Evolutionary conservation across 2,797 vertebrate species (phyloP), one percentile per base, ranked within the genome.

Genomic region (Acanthornis magna): DNA sequence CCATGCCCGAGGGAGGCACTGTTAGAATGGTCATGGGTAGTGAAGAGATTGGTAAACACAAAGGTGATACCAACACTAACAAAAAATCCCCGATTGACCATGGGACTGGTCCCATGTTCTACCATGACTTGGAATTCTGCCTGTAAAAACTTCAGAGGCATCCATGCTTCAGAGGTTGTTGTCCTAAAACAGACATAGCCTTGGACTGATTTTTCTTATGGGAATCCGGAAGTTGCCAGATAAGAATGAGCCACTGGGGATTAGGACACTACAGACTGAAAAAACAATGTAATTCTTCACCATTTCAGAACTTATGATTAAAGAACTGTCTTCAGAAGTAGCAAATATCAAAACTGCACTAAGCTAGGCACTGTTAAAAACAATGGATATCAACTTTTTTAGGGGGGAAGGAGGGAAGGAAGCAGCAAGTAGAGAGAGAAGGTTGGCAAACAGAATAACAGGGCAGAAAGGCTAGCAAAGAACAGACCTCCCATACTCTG

Each of bases 151-250:
- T 73, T 73, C 58, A 85, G 60, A 51, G 57, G 79, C 55, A 91
- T 75, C 73, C 79, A 40, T 2, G 34, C 34, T 43, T 45, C 85
- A 81, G 79, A 75, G 79, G 70, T 36, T 74, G 75, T 29, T 83
- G 89, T 45, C 89, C 89, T 54, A 54, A 63, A 55, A 5, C 76
- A 67, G 42, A 91, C 60, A 53, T 12, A 32, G 18, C 45, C 66
- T 65, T 30, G 34, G 32, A 63, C 2, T 14, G 66, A 67, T n/a
- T 78, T 92, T 93, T 93, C 91, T 62, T 88, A 47, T 73, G 92
- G 66, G 91, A 95, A 93, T 92, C 88, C 91, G 94, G 85, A 93
- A 93, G 53, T 60, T 36, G 60, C 66, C 43, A 89, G 55, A 88
- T 48, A 66, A 84, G 55, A 89, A 91, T 1, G 30, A 94, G 55